Conservation (phyloP, 2,113 vertebrate genomes). For the Centropus unirufus region DNA sequence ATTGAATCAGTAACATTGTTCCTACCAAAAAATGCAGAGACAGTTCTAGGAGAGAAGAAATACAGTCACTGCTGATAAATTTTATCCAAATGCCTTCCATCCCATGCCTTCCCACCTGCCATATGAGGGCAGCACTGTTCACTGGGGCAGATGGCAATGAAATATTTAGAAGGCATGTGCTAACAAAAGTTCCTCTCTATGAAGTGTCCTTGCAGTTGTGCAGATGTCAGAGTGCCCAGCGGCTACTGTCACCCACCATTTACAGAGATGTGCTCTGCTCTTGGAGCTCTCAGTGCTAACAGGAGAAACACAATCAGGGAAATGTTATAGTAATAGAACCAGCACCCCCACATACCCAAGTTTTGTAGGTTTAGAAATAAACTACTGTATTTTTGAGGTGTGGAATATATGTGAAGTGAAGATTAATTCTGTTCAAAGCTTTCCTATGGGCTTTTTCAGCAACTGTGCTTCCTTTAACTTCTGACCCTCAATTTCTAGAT, state of each 20-base stretch:
- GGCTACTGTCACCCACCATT: neutral
- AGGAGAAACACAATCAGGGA: neutral
- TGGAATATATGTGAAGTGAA: neutral
- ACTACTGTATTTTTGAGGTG: neutral
- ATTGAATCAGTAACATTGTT: neutral
- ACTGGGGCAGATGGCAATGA: neutral
- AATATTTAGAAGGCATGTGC: neutral
- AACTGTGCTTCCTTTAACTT: neutral
- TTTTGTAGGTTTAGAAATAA: neutral
- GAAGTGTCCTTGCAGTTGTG: neutral
- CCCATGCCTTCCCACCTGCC: neutral
- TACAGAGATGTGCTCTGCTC: neutral
- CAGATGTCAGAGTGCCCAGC: neutral
- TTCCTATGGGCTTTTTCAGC: neutral
- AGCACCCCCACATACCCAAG: neutral
- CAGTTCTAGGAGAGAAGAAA: neutral
- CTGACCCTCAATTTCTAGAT: constrained; percentile 7
- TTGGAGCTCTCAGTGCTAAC: neutral
- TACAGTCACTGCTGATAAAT: neutral
- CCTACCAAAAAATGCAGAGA: neutral
- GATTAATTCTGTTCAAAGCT: neutral
- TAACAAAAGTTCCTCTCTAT: neutral
- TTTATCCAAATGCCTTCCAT: neutral
- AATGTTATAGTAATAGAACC: neutral
- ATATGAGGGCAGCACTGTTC: no score